phyloP scores from a whole-genome alignment of 2,113 vertebrate species.

The Chrysochloris asiatica region DNA sequence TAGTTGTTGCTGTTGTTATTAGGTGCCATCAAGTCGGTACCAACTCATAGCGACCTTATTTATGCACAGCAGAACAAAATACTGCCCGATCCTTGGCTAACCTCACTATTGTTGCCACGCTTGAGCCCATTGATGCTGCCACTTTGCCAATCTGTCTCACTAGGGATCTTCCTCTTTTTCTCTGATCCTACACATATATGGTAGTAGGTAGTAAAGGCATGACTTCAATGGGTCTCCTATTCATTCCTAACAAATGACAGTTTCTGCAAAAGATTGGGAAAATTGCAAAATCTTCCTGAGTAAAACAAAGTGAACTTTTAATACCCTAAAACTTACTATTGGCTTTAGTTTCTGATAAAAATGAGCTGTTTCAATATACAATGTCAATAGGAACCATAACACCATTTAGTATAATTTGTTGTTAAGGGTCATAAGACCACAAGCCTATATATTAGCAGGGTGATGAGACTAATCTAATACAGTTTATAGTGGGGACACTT shows the following conservation, averaged over 20 bases:
- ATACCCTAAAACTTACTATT: not conserved
- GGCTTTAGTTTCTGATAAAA: not conserved
- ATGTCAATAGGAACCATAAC: not conserved
- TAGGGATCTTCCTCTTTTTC: no score
- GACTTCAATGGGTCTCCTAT: not conserved
- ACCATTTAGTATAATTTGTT: not conserved
- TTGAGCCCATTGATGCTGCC: no score
- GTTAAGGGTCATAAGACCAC: not conserved
- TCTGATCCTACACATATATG: no score
- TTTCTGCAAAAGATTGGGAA: not conserved
- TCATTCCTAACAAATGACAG: not conserved
- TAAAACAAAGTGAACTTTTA: not conserved
- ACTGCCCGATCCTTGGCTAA: no score
- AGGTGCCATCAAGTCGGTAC: no score
- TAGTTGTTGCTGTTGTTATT: no score
- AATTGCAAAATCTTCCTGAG: not conserved
- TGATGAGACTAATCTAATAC: not conserved
- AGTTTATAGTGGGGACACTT: not conserved
- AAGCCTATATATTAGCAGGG: no score
- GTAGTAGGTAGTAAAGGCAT: not conserved
- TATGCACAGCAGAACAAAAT: no score
- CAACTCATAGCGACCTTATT: no score
- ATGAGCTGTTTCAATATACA: not conserved
- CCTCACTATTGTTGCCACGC: no score
- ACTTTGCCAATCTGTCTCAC: no score